These are phyloP conservation scores for Rhagologus leucostigma DNA, from an alignment of 2,113 vertebrate species.

Conservation along the genomic window DNA sequence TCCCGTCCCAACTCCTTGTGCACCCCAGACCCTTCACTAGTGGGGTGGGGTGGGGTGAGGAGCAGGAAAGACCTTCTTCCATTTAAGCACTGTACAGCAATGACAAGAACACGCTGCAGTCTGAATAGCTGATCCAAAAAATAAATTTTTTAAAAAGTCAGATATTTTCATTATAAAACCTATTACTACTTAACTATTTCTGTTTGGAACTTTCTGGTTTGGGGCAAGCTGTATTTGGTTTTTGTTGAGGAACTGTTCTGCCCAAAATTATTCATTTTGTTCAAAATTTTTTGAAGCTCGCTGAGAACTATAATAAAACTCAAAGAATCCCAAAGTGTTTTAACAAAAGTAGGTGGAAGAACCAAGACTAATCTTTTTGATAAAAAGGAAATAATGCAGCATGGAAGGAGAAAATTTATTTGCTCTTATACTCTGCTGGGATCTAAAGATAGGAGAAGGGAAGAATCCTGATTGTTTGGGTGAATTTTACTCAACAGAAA, in stretches of 20 bases:
- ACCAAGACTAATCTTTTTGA: not conserved
- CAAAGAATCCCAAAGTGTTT: not conserved
- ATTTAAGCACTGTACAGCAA: not conserved
- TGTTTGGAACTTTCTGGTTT: not conserved
- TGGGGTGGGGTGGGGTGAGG: fast-evolving
- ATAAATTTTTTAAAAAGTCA: not conserved
- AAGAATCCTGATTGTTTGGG: not conserved
- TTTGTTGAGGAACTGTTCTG: not conserved
- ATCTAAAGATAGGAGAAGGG: not conserved
- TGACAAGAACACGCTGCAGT: not conserved
- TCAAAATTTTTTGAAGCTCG: not conserved
- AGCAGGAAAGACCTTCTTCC: not conserved
- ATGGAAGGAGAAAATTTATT: not conserved
- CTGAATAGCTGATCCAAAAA: not conserved
- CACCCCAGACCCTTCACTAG: not conserved
- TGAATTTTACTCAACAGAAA: not conserved
- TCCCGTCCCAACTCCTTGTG: not conserved
- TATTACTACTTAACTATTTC: not conserved
- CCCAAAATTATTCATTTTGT: not conserved
- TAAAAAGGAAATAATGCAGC: not conserved
- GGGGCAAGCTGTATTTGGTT: not conserved
- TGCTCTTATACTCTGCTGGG: not conserved
- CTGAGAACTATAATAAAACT: not conserved
- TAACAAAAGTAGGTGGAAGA: not conserved
- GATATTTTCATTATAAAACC: not conserved